A percentile compares a stretch with the other conserved stretches of the same genome.
Evolutionary conservation across 2,113 vertebrate genomes (phyloP).

Genomic region (Chaetorhynchus papuensis): DNA sequence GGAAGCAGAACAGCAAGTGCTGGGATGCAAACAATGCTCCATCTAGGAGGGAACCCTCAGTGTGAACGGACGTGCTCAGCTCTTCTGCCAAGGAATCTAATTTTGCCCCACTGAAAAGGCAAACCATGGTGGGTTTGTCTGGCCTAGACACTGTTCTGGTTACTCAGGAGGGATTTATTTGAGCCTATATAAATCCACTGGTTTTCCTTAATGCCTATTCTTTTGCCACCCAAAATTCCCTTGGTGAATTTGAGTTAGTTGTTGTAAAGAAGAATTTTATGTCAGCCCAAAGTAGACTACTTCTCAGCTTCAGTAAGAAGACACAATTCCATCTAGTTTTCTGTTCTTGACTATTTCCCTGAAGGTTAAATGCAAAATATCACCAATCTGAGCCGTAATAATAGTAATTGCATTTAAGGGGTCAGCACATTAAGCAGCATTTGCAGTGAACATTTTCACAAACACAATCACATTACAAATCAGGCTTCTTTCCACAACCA

Average conservation of each 20-base stretch:
- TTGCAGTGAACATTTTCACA: not conserved
- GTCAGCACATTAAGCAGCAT: not conserved
- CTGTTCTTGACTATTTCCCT: not conserved
- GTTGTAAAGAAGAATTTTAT: not conserved
- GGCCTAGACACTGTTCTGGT: not conserved
- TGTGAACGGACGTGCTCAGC: not conserved
- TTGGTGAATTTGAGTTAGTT: not conserved
- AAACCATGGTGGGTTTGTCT: not conserved
- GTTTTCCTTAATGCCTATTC: not conserved
- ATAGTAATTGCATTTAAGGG: not conserved
- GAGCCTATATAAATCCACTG: not conserved
- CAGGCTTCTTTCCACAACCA: not conserved
- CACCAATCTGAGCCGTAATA: not conserved
- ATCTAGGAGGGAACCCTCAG: fast-evolving
- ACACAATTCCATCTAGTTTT: not conserved
- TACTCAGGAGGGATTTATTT: not conserved
- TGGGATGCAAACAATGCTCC: not conserved
- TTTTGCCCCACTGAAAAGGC: not conserved
- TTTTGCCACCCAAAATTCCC: not conserved
- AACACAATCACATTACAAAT: not conserved
- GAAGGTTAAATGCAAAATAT: not conserved
- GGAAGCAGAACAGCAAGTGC: not conserved
- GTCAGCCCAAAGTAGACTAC: not conserved
- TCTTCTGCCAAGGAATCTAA: not conserved
- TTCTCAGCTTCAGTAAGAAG: not conserved